Percentiles rank a stretch among this genome's conserved stretches.
phyloP scores from a whole-genome alignment of 2,888 invertebrate genomes.

The Apotomis capreana region DNA sequence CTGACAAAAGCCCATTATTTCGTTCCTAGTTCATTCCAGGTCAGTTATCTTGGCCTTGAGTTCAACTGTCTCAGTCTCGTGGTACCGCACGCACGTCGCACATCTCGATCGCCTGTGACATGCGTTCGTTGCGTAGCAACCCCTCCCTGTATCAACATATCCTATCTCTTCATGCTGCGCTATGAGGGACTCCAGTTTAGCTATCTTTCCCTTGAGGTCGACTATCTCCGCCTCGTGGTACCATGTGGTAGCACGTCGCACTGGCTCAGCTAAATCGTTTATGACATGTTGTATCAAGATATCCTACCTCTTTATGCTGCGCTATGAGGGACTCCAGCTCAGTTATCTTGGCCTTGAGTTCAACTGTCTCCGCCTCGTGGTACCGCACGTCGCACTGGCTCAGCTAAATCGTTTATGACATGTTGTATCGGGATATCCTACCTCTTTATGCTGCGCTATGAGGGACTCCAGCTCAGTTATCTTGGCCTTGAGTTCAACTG shows the following conservation, averaged over 20 bases:
- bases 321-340: conserved; percentile 81
- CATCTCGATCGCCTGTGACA: conserved; percentile 91
- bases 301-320: conserved; percentile 76
- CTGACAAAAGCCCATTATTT: too few relatives aligned
- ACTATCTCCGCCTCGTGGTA: conserved; percentile 86
- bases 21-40: conserved; percentile 74
- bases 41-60: conserved; percentile 81
- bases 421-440: conserved; percentile 63
- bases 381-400: conserved; percentile 88
- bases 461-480: conserved; percentile 81
- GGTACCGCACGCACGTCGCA: conserved; percentile 88
- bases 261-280: conserved; percentile 89
- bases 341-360: conserved; percentile 82
- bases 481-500: conserved; percentile 83
- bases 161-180: conserved; percentile 79
- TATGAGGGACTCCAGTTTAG: conserved; percentile 80
- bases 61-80: conserved; percentile 86
- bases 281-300: conserved; percentile 84
- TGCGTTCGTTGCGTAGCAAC: conserved; percentile 90
- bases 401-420: conserved; percentile 91
- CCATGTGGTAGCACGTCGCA: conserved; percentile 88
- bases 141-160: conserved; percentile 70
- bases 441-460: conserved; percentile 81
- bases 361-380: conserved; percentile 86
- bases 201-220: conserved; percentile 84